A percentile compares a stretch with the other conserved stretches of the same genome.
Conservation (phyloP, 2,888 invertebrate genomes). For the Phengaris alcon region DNA sequence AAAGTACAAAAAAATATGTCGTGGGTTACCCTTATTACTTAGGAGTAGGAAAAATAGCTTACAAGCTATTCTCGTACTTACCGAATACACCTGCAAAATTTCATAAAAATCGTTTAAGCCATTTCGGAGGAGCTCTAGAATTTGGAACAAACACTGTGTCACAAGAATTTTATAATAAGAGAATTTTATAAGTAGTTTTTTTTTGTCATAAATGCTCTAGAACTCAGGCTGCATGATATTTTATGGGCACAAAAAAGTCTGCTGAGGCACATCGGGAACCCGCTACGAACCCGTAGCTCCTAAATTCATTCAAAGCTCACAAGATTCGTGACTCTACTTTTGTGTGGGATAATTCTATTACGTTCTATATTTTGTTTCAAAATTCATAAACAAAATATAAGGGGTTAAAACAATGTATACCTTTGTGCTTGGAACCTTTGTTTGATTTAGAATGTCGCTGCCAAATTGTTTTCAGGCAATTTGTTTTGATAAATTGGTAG, state of each 20-base stretch:
- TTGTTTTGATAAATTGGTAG: slow-evolving; percentile 32
- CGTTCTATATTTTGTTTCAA: slow-evolving; percentile 18
- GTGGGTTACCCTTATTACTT: too few species aligned
- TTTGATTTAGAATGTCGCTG: slow-evolving; percentile 37
- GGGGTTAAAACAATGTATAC: slow-evolving; percentile 23
- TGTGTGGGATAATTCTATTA: slow-evolving; percentile 7
- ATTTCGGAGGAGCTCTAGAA: too few species aligned
- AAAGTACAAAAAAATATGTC: too few species aligned
- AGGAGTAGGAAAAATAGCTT: too few species aligned
- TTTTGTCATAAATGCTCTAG: too few species aligned
- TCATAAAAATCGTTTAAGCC: too few species aligned
- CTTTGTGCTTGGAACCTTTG: slow-evolving; percentile 35
- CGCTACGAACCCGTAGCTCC: background rate
- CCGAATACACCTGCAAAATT: too few species aligned
- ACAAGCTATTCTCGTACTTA: too few species aligned
- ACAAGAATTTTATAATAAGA: too few species aligned
- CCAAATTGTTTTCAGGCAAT: slow-evolving; percentile 37
- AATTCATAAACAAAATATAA: slow-evolving; percentile 21
- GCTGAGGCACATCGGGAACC: background rate
- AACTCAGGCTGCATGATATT: background rate
- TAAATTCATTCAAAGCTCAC: background rate
- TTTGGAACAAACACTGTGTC: too few species aligned
- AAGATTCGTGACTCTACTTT: background rate
- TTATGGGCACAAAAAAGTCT: background rate
- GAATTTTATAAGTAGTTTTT: too few species aligned